Percentiles rank a stretch among this genome's conserved stretches.
These are phyloP conservation scores for Polymixis lichenea DNA, from an alignment of 2,888 invertebrate genomes.

Conservation along the genomic window DNA sequence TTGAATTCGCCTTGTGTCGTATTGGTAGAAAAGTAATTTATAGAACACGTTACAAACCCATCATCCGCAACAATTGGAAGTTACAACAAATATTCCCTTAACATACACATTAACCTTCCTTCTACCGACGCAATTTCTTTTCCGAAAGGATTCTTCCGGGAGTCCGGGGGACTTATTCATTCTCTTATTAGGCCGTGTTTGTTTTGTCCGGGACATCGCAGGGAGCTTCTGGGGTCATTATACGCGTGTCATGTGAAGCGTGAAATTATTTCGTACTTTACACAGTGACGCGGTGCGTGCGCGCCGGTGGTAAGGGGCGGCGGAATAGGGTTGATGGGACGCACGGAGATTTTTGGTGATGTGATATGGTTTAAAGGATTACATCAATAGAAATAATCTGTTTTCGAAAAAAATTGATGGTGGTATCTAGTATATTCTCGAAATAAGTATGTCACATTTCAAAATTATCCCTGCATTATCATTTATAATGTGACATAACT, in stretches of 20 bases:
- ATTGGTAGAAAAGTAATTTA: background rate
- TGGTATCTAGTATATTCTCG: too few relatives aligned
- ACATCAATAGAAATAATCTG: background rate
- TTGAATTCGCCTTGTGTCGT: too few relatives aligned
- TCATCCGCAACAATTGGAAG: conserved; percentile 40
- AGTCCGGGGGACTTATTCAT: conserved; percentile 73
- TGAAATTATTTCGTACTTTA: conserved; percentile 91
- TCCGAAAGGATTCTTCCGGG: conserved; percentile 70
- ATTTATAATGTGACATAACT: too few relatives aligned
- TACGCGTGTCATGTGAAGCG: conserved; percentile 88
- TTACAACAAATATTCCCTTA: conserved; percentile 57
- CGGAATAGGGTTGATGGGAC: conserved; percentile 72
- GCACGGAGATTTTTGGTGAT: conserved; percentile 2
- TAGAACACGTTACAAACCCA: background rate
- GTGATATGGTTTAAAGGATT: background rate
- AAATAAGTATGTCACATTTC: background rate
- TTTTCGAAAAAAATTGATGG: too few relatives aligned
- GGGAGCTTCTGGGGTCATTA: conserved; percentile 87
- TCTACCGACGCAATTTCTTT: conserved; percentile 70
- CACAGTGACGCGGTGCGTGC: conserved; percentile 85
- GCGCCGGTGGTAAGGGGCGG: conserved; percentile 77
- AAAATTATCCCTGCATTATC: too few relatives aligned
- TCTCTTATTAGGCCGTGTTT: conserved; percentile 84
- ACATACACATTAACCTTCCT: conserved; percentile 64
- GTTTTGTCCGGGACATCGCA: conserved; percentile 79